Base-by-base conservation (phyloP, 2,113 vertebrate species). In the Podarcis raffonei region DNA sequence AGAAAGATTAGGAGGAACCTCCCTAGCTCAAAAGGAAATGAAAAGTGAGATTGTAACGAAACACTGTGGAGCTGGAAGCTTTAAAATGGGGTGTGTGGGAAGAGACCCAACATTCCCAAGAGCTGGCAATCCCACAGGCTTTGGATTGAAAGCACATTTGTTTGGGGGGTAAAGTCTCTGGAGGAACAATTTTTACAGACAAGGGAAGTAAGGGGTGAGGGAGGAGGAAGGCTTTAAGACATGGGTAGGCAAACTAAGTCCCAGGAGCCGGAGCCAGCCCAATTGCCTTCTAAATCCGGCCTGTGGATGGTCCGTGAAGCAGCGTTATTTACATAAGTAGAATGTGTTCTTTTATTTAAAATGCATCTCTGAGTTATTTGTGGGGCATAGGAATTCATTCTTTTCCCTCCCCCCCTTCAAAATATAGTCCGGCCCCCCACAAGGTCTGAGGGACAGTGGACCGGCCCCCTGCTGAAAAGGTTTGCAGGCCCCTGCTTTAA, bases 141-240 rank as follows among this genome's bases (percentile, higher is more conserved):
- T 91, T 66, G 89, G 37, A 72, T 85, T 71, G 87, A 65, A 57
- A 92, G 90, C 83, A 92, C 1, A 6, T 6, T 32, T 90, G 39
- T 87, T 3, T 42, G 86, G 88, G 84, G 8, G 80, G 48, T 53
- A 35, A 86, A 4, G 39, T 5, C 90, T 88, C 3, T 0, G 80
- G 85, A 90, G 20, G 77, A 0, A 75, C 85, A 69, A 90, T 88
- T 92, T 94, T 92, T 90, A 90, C 93, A 88, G 85, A 57, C 92
- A 94, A 94, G 95, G 93, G 91, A 3, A 89, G 90, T 32, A 39
- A 83, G 76, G 89, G 72, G 0, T 76, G 37, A 85, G 59, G 59
- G 16, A 89, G 89, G 94, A 92, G 91, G 78, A 89, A 78, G 82
- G 93, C 42, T 42, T 42, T 42, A 42, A 42, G 42, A 42, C 42